Base-by-base conservation (phyloP, 2,888 invertebrate species). In the Acanthacorydalis orientalis region DNA sequence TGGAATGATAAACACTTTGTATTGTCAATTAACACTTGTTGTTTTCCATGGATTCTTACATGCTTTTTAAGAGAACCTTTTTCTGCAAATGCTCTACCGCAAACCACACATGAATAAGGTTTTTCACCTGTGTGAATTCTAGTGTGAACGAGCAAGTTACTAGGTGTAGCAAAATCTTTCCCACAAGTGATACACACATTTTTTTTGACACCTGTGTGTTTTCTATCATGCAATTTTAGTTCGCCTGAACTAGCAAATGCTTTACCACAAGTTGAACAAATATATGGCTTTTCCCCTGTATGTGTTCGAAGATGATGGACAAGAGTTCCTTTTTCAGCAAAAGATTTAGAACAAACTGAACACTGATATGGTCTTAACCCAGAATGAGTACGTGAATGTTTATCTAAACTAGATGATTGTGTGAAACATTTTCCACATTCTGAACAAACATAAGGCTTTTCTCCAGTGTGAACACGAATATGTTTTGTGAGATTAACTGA, bases 101-200 rank as follows among this genome's bases (percentile, higher is more conserved):
- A 58, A 2, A 49, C 42, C 0, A 32, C 43, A 50, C 60, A 61
- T 33, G 49, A 42, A 49, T 55, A 61, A 1, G 60, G 60, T 35
- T 56, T 57, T 48, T 59, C 60, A 1, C 60, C 61, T 15, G 57
- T 59, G 40, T 62, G 61, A 2, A 56, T 56, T 34, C 60, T 53
- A 12, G 53, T 51, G 46, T 62, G 61, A 4, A 60, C 53, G 7
- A 56, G 47, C 14, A 62, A 52, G 50, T 57, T 56, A 47, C 55
- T 57, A 1, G 57, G 56, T 4, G 57, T 57, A 14, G 58, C 57
- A 51, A 59, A 58, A 47, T 58, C 58, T 50, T 59, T 59, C 1
- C 56, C 57, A 43, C 59, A 59, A 2, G 52, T 46, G 31, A 50
- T 48, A 45, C 59, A 59, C 12, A 59, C 51, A 49, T 58, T 56